phyloP scores from a whole-genome alignment of 2,797 vertebrate species.

The Myripristis murdjan region DNA sequence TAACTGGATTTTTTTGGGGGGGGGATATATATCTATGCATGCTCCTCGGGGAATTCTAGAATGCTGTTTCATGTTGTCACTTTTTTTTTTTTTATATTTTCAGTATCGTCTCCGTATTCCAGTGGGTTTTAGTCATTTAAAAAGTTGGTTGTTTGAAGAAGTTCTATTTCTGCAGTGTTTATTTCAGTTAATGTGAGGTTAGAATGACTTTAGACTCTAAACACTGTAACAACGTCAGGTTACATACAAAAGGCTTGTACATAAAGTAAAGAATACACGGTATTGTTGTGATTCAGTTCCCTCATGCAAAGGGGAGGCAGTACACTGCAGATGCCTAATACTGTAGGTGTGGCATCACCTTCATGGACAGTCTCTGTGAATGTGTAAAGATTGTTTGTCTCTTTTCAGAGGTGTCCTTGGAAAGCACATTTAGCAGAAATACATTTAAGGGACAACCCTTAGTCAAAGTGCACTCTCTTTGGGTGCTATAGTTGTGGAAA shows the following conservation, averaged over 20 bases:
- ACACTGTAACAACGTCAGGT: constrained; percentile 38
- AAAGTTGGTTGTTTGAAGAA: constrained; percentile 24
- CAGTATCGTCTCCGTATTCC: constrained; percentile 35
- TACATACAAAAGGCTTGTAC: constrained; percentile 38
- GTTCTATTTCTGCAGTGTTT: background rate
- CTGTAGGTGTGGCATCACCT: background rate
- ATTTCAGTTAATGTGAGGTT: constrained; percentile 21
- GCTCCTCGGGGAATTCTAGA: constrained; percentile 13
- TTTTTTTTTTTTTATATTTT: constrained; percentile 7
- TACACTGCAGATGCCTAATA: background rate
- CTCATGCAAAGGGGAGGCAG: background rate
- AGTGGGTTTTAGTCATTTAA: constrained; percentile 29
- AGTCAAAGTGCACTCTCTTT: constrained; percentile 15
- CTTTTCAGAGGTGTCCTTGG: background rate
- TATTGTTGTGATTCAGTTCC: background rate
- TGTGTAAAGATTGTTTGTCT: background rate
- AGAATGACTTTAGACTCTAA: constrained; percentile 27
- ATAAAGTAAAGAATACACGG: constrained; percentile 11
- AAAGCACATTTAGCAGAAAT: background rate
- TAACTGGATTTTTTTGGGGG: constrained; percentile 18
- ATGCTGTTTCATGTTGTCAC: constrained; percentile 11
- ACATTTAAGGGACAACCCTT: background rate
- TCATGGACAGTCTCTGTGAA: background rate
- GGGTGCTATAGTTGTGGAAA: constrained; percentile 16
- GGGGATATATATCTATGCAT: constrained; percentile 17